phyloP scores from a whole-genome alignment of 2,113 vertebrate genomes.

The Acanthochromis polyacanthus region DNA sequence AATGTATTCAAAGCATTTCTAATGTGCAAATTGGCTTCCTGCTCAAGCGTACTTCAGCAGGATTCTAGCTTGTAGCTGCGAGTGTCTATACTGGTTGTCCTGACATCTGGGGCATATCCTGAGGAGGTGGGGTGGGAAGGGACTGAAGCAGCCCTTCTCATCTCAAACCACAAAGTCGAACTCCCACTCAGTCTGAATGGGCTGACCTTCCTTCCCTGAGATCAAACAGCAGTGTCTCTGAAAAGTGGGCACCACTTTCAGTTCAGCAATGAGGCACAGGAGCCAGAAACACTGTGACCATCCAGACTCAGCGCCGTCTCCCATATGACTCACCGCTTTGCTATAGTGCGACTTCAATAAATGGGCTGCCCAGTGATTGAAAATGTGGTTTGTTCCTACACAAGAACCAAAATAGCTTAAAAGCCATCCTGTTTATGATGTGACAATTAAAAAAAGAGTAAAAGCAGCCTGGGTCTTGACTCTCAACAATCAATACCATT shows the following conservation, averaged over 20 bases:
- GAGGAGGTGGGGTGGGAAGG: neutral
- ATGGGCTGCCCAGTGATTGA: conserved; percentile 8
- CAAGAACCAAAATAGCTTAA: neutral
- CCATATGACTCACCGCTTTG: conserved; percentile 36
- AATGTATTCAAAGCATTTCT: neutral
- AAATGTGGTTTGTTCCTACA: neutral
- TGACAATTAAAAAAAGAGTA: neutral
- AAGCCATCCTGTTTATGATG: conserved; percentile 1
- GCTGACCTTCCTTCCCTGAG: conserved; percentile 19
- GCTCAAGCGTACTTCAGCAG: neutral
- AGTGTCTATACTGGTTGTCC: neutral
- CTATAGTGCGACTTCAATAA: conserved; percentile 1
- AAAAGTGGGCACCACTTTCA: conserved; percentile 3
- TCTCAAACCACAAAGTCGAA: conserved; percentile 37
- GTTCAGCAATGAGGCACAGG: conserved; percentile 5
- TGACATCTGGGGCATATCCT: conserved; percentile 8
- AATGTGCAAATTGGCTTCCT: neutral
- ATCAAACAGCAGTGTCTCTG: conserved; percentile 35
- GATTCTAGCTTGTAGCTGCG: neutral
- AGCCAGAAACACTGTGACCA: conserved; percentile 22
- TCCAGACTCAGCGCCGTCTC: neutral
- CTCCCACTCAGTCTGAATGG: conserved; percentile 14
- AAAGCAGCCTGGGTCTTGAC: neutral
- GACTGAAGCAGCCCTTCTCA: conserved; percentile 13
- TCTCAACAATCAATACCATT: neutral